A percentile compares a stretch with the other conserved stretches of the same genome.
Evolutionary conservation across 2,797 vertebrate species (phyloP).

Genomic region (Lepidocolaptes lacrymiger): DNA sequence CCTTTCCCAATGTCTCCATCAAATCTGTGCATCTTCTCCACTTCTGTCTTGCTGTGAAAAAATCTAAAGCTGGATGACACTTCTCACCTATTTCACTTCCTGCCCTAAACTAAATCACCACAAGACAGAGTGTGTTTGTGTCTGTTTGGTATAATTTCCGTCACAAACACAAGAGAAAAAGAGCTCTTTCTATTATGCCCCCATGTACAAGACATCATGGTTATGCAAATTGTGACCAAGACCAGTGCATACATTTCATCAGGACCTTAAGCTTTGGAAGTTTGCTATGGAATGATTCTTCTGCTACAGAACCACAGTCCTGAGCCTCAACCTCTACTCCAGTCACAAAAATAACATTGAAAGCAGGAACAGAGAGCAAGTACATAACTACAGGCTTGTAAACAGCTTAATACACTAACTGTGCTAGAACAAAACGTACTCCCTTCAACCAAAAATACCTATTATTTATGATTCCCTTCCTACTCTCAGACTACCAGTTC

Average conservation of each 20-base stretch:
- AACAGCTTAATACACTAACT: neutral
- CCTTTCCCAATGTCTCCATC: neutral
- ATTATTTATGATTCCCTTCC: neutral
- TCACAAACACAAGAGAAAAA: neutral
- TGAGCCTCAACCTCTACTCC: neutral
- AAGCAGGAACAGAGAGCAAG: neutral
- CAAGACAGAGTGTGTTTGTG: neutral
- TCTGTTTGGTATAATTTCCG: neutral
- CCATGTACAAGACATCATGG: neutral
- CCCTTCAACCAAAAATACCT: neutral
- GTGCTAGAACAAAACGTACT: neutral
- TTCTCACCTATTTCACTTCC: neutral
- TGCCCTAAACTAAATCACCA: neutral
- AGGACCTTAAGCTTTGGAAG: neutral
- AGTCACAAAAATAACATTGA: neutral
- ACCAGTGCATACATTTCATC: neutral
- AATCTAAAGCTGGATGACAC: neutral
- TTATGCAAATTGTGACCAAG: neutral
- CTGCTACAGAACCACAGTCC: neutral
- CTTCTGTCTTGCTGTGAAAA: neutral
- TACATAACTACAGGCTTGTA: neutral
- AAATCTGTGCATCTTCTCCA: neutral
- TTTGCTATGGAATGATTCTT: neutral
- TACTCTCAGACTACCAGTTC: neutral
- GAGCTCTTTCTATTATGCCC: neutral